Percentiles rank a stretch among this genome's conserved stretches.
phyloP scores from a whole-genome alignment of 2,888 invertebrate species.

The Andrena praecox region DNA sequence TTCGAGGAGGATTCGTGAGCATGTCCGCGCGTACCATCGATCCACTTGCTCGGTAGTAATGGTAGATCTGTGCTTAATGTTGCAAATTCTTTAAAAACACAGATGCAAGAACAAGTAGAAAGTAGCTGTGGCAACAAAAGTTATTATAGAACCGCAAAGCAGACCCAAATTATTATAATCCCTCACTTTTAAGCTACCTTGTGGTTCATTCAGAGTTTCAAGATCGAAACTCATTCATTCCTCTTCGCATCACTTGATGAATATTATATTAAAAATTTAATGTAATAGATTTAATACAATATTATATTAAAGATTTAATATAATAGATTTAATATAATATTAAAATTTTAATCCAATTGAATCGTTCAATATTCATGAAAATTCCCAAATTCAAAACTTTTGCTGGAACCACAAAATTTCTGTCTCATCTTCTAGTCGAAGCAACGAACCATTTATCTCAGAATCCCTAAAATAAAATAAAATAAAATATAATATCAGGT shows the following conservation, averaged over 20 bases:
- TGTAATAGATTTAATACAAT: too few relatives aligned
- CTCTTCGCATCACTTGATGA: neutral
- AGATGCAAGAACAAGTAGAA: neutral
- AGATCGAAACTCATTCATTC: neutral
- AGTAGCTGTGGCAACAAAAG: neutral
- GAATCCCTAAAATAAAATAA: too few relatives aligned
- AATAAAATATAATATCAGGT: too few relatives aligned
- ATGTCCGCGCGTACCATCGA: neutral
- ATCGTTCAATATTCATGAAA: too few relatives aligned
- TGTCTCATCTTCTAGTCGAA: too few relatives aligned
- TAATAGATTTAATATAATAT: too few relatives aligned
- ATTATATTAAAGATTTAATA: too few relatives aligned
- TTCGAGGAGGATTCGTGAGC: constrained; percentile 8
- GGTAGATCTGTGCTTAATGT: neutral
- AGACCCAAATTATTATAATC: neutral
- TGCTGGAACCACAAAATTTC: too few relatives aligned
- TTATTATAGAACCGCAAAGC: neutral
- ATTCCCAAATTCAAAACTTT: too few relatives aligned
- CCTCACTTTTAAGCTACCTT: neutral
- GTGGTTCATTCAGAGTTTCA: neutral
- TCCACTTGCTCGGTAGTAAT: neutral
- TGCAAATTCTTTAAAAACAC: neutral
- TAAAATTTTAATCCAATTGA: too few relatives aligned
- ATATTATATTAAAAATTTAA: too few relatives aligned
- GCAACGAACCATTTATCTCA: too few relatives aligned